Conservation (phyloP, 1,140 invertebrate species). For the Carcinoscorpius rotundicauda region DNA sequence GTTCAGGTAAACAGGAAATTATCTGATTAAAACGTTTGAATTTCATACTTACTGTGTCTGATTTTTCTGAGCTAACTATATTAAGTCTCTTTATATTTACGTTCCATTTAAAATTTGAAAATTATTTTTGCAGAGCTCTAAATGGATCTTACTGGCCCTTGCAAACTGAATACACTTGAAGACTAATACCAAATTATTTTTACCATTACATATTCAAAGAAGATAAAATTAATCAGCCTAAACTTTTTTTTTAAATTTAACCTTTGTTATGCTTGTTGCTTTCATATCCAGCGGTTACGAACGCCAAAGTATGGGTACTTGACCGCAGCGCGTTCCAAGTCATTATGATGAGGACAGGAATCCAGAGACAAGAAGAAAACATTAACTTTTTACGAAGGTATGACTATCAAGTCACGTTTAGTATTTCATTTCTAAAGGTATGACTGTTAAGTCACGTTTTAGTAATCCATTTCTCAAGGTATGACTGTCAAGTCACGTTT, state of each 20-base stretch:
- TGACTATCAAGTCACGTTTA: conserved; percentile 15
- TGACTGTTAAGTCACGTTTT: too few relatives aligned
- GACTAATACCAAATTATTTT: conserved; percentile 12
- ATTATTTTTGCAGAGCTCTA: neutral
- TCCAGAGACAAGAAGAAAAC: conserved; percentile 90
- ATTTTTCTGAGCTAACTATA: too few relatives aligned
- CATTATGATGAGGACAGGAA: conserved; percentile 97
- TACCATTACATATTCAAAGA: neutral
- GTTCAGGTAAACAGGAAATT: too few relatives aligned
- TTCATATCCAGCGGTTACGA: conserved; percentile 55
- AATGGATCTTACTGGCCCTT: conserved; percentile 4
- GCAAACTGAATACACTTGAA: conserved; percentile 1
- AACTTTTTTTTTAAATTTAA: conserved; percentile 10
- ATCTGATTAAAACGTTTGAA: too few relatives aligned
- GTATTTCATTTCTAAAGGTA: neutral
- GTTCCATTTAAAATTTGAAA: too few relatives aligned
- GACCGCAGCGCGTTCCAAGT: conserved; percentile 98
- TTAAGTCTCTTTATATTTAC: too few relatives aligned
- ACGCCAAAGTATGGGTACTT: conserved; percentile 95
- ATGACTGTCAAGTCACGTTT: too few relatives aligned
- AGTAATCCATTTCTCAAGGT: too few relatives aligned
- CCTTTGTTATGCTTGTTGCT: conserved; percentile 25
- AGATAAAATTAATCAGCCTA: neutral
- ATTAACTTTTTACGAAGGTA: conserved; percentile 96
- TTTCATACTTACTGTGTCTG: too few relatives aligned